Conservation (phyloP, 2,888 invertebrate genomes). For the Myopa testacea region DNA sequence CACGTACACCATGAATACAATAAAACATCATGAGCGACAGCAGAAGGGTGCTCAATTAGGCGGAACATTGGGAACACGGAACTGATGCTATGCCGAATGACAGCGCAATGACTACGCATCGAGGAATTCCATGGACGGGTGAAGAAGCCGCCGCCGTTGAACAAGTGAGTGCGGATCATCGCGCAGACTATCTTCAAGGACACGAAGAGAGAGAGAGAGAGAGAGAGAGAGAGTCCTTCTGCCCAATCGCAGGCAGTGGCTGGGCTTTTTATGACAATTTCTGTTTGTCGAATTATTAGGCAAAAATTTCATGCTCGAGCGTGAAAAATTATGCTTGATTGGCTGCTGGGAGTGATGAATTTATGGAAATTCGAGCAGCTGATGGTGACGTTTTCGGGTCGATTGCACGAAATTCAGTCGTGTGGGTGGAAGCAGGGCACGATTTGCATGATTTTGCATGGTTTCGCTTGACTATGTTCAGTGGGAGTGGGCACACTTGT, state of each 20-base stretch:
- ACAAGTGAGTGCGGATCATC: not conserved
- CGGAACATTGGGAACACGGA: constrained; percentile 49
- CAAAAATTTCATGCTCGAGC: constrained; percentile 33
- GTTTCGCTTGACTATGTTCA: constrained; percentile 17
- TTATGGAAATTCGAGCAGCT: constrained; percentile 63
- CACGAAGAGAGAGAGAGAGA: no score
- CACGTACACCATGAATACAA: not conserved
- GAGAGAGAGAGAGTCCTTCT: no score
- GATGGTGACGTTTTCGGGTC: constrained; percentile 57
- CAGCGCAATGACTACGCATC: constrained; percentile 63
- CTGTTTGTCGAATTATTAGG: constrained; percentile 43
- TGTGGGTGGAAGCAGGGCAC: not conserved
- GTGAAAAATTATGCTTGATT: constrained; percentile 38
- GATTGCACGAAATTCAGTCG: constrained; percentile 13
- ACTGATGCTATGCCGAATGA: constrained; percentile 59
- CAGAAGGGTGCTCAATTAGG: constrained; percentile 69
- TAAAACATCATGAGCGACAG: constrained; percentile 51
- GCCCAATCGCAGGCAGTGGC: no score
- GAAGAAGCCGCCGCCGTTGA: not conserved
- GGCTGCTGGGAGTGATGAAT: constrained; percentile 49
- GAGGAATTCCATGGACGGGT: constrained; percentile 31
- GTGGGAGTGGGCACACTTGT: constrained; percentile 59
- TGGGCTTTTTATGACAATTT: not conserved
- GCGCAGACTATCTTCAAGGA: no score
- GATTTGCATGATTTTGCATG: not conserved